Base-by-base conservation (phyloP, 1,140 invertebrate species). In the Lepidurus arcticus region DNA sequence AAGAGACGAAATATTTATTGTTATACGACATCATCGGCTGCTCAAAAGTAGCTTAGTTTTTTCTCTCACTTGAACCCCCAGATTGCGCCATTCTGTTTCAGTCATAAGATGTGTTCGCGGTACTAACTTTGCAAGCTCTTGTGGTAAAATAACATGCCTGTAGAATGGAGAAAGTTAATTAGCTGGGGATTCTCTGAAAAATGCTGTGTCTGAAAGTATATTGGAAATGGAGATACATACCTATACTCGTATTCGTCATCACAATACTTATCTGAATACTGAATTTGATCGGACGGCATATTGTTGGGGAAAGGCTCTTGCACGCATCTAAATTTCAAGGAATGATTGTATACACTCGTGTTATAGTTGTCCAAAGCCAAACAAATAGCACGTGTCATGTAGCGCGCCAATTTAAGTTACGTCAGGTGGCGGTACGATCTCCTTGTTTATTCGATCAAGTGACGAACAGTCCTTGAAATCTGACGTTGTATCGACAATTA, bases 241-340 rank as follows among this genome's bases (percentile, higher is more conserved):
- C 53, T 65, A 16, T 65, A 65, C 3, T 65, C 53, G 13, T 65
- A 65, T 7, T 65, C 13, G 53, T 65, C 53, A 21, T 65, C 53
- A 16, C 53, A n/a, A 65, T 65, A 65, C 21, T 65, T 65, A 21
- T 65, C 53, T 21, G 53, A 65, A 65, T 65, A 65, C 53, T 65
- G 53, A 65, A 65, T 65, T 21, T 65, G 53, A 16, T 65, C 53
- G 8, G 21, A 7, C 6, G 53, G 53, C 53, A 65, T 65, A n/a
- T 1, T 65, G 53, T 21, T 65, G 7, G 16, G 13, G 6, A 65
- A 16, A 65, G 8, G 16, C 13, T 13, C 13, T 13, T 65, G 53
- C 0, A 65, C 45, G 21, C 53, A 16, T 7, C 53, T 21, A 7
- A 65, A 65, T 5, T 65, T 65, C 21, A 16, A 65, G 7, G 53